Evolutionary conservation across 1,140 invertebrate species (phyloP).

Genomic region (Drosophila sp.): DNA sequence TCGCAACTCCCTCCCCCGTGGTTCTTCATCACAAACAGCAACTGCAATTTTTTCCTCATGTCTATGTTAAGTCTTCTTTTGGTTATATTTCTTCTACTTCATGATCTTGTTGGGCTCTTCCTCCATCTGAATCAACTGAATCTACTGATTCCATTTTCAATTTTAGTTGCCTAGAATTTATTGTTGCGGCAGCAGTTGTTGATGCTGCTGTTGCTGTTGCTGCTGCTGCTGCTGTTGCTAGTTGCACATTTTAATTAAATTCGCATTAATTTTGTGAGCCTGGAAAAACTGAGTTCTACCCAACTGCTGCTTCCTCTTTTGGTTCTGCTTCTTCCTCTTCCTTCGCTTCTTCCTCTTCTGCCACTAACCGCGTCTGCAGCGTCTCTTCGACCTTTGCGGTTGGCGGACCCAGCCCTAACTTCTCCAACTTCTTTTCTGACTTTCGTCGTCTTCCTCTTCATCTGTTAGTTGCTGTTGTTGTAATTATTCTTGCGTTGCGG

Average conservation of each 20-base stretch:
- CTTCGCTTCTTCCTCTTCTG: constrained; percentile 42
- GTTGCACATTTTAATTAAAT: constrained; percentile 82
- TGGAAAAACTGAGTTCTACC: constrained; percentile 73
- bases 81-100: constrained; percentile 41
- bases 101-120: constrained; percentile 17
- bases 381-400: constrained; percentile 72
- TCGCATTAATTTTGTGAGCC: constrained; percentile 75
- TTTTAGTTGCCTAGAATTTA: constrained; percentile 69
- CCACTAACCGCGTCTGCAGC: constrained; percentile 56
- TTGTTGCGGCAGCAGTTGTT: constrained; percentile 43
- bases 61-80: constrained; percentile 35
- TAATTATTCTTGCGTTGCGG: constrained; percentile 81
- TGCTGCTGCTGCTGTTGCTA: constrained; percentile 62
- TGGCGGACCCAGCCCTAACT: constrained; percentile 66
- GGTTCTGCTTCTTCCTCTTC: constrained; percentile 41
- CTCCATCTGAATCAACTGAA: constrained; percentile 22
- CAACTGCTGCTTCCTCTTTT: constrained; percentile 62
- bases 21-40: not conserved
- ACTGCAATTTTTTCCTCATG: constrained; percentile 53
- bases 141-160: constrained; percentile 22
- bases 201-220: constrained; percentile 25
- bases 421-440: constrained; percentile 35
- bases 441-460: constrained; percentile 13
- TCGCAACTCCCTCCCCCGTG: constrained; percentile 46
- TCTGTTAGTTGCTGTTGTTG: constrained; percentile 50